phyloP scores from a whole-genome alignment of 2,113 vertebrate species.

The Panthera uncia region DNA sequence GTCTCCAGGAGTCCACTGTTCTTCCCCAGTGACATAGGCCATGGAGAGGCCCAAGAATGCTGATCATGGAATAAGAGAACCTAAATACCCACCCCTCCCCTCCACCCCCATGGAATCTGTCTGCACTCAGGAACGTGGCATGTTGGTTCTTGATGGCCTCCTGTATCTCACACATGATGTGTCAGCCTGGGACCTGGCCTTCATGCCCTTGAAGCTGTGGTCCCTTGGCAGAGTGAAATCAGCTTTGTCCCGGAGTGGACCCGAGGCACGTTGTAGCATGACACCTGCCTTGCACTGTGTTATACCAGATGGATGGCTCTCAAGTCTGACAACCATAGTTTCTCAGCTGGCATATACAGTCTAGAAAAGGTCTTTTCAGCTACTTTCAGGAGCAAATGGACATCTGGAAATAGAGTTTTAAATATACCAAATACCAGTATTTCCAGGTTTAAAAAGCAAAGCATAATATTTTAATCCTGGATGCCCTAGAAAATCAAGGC shows the following conservation, averaged over 20 bases:
- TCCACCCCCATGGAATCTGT: not conserved
- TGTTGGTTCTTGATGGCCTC: not conserved
- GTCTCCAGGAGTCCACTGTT: not conserved
- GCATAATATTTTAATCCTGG: not conserved
- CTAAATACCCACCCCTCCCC: not conserved
- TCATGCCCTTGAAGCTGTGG: not conserved
- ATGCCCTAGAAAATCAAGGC: not conserved
- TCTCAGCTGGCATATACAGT: not conserved
- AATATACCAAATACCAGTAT: not conserved
- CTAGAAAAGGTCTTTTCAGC: not conserved
- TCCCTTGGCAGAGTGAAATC: not conserved
- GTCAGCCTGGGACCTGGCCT: not conserved
- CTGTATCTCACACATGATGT: rapidly evolving
- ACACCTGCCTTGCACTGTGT: not conserved
- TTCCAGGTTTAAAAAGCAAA: not conserved
- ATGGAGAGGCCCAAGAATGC: not conserved
- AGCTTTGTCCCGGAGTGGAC: not conserved
- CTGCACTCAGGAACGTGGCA: rapidly evolving
- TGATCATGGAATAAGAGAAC: not conserved
- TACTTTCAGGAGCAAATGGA: not conserved
- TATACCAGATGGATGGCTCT: not conserved
- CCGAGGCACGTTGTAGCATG: rapidly evolving
- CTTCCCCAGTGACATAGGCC: not conserved
- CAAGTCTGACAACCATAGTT: not conserved
- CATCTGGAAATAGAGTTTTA: not conserved